These are phyloP conservation scores for Heliconius erato DNA, from an alignment of 2,888 invertebrate species.

Conservation along the genomic window DNA sequence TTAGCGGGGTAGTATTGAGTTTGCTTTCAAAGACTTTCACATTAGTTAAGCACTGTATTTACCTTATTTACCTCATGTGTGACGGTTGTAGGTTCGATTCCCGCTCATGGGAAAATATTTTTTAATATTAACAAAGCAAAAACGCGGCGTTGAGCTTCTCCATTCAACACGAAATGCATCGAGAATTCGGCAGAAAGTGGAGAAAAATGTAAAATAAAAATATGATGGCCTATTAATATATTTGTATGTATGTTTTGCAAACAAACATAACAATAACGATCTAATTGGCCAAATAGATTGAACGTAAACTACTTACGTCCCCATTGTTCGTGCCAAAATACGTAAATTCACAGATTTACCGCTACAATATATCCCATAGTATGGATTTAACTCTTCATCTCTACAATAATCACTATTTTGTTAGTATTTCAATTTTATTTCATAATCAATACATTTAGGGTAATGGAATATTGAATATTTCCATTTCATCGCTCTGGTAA, in stretches of 20 bases:
- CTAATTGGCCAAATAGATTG: conserved; percentile 46
- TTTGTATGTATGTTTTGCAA: not conserved
- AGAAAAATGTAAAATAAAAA: not conserved
- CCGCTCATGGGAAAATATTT: too few relatives aligned
- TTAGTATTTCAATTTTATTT: not conserved
- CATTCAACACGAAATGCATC: too few relatives aligned
- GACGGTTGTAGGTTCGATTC: too few relatives aligned
- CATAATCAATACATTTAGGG: not conserved
- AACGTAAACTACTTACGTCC: conserved; percentile 44
- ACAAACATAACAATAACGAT: conserved; percentile 32
- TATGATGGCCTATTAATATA: not conserved
- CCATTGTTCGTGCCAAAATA: conserved; percentile 48
- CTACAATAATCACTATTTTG: not conserved
- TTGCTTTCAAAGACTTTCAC: too few relatives aligned
- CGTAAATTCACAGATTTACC: conserved; percentile 47
- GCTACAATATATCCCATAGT: conserved; percentile 50
- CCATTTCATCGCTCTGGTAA: too few relatives aligned
- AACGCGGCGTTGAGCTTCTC: too few relatives aligned
- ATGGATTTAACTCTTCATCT: conserved; percentile 51
- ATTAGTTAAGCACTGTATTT: too few relatives aligned
- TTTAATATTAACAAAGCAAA: too few relatives aligned
- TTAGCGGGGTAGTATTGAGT: too few relatives aligned
- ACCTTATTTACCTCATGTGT: too few relatives aligned
- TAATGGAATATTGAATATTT: not conserved
- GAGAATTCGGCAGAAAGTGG: too few relatives aligned